These are phyloP conservation scores for Sweltsa coloradensis DNA, from an alignment of 1,140 invertebrate species.

Conservation along the genomic window DNA sequence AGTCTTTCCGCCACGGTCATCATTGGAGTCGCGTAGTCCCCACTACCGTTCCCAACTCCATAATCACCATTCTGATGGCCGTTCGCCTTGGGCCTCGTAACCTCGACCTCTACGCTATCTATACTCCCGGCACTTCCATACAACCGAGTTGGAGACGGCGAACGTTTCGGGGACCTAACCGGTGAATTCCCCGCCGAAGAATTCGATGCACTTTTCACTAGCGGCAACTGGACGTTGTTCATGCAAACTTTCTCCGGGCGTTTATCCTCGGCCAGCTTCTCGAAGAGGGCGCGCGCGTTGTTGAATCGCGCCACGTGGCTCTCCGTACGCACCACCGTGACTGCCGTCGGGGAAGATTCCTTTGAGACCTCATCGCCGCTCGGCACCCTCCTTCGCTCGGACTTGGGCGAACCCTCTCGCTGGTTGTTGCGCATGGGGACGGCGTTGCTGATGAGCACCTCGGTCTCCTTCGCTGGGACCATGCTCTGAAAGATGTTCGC, in stretches of 20 bases:
- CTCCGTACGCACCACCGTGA: constrained; percentile 72
- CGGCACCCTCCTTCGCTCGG: constrained; percentile 9
- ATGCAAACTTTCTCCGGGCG: no score
- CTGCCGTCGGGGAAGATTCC: constrained; percentile 36
- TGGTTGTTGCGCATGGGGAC: constrained; percentile 5
- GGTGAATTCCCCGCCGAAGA: no score
- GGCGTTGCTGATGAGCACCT: constrained; percentile 9
- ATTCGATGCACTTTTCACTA: no score
- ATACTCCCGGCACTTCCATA: no score
- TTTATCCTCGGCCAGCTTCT: constrained; percentile 72
- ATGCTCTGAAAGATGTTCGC: constrained; percentile 70
- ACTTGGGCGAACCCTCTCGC: constrained; percentile 6
- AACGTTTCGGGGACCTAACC: no score
- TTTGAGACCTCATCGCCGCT: constrained; percentile 8
- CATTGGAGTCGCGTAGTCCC: no score
- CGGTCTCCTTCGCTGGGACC: constrained; percentile 19
- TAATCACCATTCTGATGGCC: no score
- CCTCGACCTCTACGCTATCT: no score
- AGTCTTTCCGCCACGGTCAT: background rate
- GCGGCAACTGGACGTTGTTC: no score
- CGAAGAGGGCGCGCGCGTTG: constrained; percentile 82
- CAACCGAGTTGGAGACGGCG: no score
- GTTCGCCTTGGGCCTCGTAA: no score
- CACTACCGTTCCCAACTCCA: no score
- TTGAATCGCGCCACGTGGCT: constrained; percentile 84